Percentiles rank a stretch among this genome's conserved stretches.
Evolutionary conservation across 2,888 invertebrate genomes (phyloP).

Genomic region (Phyllotreta cruciferae): DNA sequence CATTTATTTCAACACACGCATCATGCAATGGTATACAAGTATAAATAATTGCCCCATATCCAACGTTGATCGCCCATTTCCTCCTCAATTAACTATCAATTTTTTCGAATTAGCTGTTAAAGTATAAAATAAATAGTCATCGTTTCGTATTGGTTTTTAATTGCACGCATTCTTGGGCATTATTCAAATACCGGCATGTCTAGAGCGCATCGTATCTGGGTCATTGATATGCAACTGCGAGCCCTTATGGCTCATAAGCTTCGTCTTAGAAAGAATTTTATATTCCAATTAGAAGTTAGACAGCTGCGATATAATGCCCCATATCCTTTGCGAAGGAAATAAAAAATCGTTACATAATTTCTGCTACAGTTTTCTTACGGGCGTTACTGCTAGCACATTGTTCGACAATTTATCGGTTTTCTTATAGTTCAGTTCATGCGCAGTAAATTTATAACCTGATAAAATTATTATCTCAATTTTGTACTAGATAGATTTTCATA

Average conservation of each 20-base stretch:
- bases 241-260: slow-evolving; percentile 30
- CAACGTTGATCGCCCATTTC: slow-evolving; percentile 12
- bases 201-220: slow-evolving; percentile 28
- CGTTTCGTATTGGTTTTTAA: slow-evolving; percentile 27
- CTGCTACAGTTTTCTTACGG: slow-evolving; percentile 18
- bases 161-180: slow-evolving; percentile 26
- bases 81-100: slow-evolving; percentile 23
- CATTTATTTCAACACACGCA: too few relatives aligned
- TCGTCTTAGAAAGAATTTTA: slow-evolving; percentile 30
- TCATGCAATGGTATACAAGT: too few relatives aligned
- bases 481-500: too few relatives aligned
- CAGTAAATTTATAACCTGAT: neutral
- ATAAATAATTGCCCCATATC: slow-evolving; percentile 8
- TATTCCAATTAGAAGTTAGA: slow-evolving; percentile 24
- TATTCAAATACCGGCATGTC: slow-evolving; percentile 34
- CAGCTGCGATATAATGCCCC: slow-evolving; percentile 30
- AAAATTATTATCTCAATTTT: neutral
- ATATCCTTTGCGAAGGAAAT: slow-evolving; percentile 19
- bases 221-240: slow-evolving; percentile 33
- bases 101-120: slow-evolving; percentile 21
- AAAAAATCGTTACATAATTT: slow-evolving; percentile 21
- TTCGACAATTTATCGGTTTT: slow-evolving; percentile 14
- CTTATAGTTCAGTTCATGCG: slow-evolving; percentile 15
- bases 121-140: slow-evolving; percentile 10
- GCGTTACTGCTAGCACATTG: slow-evolving; percentile 10